Evolutionary conservation across 2,797 vertebrate species (phyloP), one percentile per base, ranked within the genome.

Genomic region (Paramormyrops hopkinsi): DNA sequence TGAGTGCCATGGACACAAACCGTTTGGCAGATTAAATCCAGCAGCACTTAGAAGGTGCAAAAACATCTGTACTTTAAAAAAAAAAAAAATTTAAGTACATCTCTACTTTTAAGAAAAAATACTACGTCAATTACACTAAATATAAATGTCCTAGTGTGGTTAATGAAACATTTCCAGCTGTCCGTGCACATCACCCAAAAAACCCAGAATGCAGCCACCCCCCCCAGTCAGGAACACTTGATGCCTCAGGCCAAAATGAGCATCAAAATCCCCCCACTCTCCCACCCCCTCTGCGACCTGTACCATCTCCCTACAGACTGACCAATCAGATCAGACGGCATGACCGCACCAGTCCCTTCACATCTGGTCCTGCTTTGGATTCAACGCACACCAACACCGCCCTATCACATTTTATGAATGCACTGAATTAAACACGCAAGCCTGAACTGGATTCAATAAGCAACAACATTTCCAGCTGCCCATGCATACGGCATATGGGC

Each of bases 361-460:
- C 91, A 93, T 91, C 76, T 91, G 92, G 90, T 90, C 48, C 69
- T 8, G 25, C 90, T 93, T 89, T 86, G 88, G 62, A 65, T 76
- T 54, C 84, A 9, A 51, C 90, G 11, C 79, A 11, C 89, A 73
- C 29, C 6, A 54, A 1, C 41, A 65, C 82, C 14, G 22, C 37
- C 22, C 37, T 12, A 86, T 89, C 76, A 65, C 88, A 89, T 89
- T 48, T 46, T 54, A 90, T 41, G 83, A 90, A 88, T 69, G 69
- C 48, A 69, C 0, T 37, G 2, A 90, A 91, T 94, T 91, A 90
- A 89, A 91, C 89, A 0, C 85, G 82, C 87, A 88, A 50, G 85
- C 91, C 85, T 90, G 37, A 90, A 88, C 90, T 53, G 88, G 89
- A 91, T 91, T 79, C 59, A 86, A 90, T 82, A 82, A 82, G 69